These are phyloP conservation scores for Ditula angustiorana DNA, from an alignment of 2,888 invertebrate species.

Conservation along the genomic window DNA sequence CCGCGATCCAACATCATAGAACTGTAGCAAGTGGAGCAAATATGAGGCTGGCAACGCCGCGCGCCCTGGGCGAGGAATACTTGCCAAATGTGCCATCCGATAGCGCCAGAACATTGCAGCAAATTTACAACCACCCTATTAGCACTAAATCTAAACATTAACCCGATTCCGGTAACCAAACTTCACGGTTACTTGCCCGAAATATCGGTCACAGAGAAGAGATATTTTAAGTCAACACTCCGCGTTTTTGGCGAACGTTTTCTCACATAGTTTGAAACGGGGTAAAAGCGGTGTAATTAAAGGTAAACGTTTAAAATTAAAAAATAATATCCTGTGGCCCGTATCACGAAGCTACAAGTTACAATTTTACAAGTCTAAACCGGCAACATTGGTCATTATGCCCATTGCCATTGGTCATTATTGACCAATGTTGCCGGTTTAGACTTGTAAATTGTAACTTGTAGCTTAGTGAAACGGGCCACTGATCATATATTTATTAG, in stretches of 20 bases:
- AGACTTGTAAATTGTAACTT: too few relatives aligned
- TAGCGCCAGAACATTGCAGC: constrained; percentile 81
- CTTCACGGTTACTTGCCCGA: constrained; percentile 69
- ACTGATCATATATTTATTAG: too few relatives aligned
- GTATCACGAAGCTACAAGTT: too few relatives aligned
- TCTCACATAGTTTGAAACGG: constrained; percentile 38
- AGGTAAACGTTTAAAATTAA: too few relatives aligned
- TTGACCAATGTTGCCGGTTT: too few relatives aligned
- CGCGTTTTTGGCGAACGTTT: constrained; percentile 53
- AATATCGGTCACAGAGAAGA: constrained; percentile 71
- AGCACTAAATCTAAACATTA: constrained; percentile 86
- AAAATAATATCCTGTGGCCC: too few relatives aligned
- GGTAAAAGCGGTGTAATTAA: too few relatives aligned
- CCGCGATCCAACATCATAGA: constrained; percentile 57
- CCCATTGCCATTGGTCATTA: too few relatives aligned
- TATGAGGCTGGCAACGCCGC: constrained; percentile 71
- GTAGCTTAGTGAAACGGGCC: too few relatives aligned
- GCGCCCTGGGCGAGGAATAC: constrained; percentile 63
- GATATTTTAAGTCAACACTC: constrained; percentile 63
- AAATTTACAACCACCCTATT: constrained; percentile 83
- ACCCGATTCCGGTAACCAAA: constrained; percentile 81
- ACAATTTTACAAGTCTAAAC: too few relatives aligned
- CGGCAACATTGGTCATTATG: too few relatives aligned
- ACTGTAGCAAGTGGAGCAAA: constrained; percentile 69
- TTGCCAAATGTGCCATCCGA: constrained; percentile 84